Evolutionary conservation across 1,140 invertebrate species (phyloP).

Genomic region (Brachionus sp.): DNA sequence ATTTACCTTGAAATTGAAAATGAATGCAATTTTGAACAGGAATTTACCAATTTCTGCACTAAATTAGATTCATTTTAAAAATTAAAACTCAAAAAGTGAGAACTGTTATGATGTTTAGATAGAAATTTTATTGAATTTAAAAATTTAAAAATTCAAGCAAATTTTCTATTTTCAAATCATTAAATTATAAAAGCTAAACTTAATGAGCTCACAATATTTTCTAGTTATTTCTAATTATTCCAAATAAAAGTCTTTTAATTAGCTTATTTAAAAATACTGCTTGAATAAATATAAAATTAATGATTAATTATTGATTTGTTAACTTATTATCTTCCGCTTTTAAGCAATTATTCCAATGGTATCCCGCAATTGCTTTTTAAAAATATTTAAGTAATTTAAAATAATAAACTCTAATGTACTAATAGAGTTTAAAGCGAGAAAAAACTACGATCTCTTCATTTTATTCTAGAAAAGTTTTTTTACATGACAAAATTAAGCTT

Average conservation of each 20-base stretch:
- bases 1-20: background rate
- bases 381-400: background rate
- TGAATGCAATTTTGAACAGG: background rate
- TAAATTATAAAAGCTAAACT: background rate
- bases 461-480: background rate
- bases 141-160: too few relatives aligned
- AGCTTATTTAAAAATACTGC: background rate
- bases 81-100: too few relatives aligned
- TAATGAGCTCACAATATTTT: background rate
- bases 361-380: background rate
- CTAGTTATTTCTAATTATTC: background rate
- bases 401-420: background rate
- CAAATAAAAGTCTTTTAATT: background rate
- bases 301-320: background rate
- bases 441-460: too few relatives aligned
- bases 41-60: background rate
- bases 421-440: background rate
- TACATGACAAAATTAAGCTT: background rate
- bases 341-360: background rate
- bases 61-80: too few relatives aligned
- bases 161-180: background rate
- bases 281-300: background rate
- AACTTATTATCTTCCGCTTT: background rate
- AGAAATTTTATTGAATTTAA: too few relatives aligned
- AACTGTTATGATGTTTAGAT: too few relatives aligned